These are phyloP conservation scores for Ormia ochracea DNA, from an alignment of 2,888 invertebrate species.

Conservation along the genomic window DNA sequence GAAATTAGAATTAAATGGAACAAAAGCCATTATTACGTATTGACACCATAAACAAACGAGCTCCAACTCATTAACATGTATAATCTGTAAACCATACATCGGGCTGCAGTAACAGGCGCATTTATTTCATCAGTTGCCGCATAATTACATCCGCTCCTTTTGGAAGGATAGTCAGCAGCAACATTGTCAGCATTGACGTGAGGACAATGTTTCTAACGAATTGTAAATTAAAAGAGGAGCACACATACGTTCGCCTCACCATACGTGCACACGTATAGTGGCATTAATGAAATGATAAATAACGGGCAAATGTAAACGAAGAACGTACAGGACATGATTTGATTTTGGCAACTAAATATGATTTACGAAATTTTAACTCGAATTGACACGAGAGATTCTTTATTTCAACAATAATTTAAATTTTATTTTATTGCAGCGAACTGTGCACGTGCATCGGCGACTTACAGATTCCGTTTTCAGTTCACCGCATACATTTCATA, in stretches of 20 bases:
- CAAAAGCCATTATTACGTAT: not conserved
- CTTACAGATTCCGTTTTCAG: too few relatives aligned
- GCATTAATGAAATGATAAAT: constrained; percentile 39
- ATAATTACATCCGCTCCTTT: constrained; percentile 58
- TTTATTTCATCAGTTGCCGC: constrained; percentile 56
- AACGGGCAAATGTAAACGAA: constrained; percentile 15
- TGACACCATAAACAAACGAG: constrained; percentile 10
- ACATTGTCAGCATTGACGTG: not conserved
- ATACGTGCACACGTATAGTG: not conserved
- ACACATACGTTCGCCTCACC: not conserved
- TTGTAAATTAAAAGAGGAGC: not conserved
- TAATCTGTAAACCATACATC: constrained; percentile 26
- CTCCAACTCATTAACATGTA: constrained; percentile 52
- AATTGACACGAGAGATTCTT: too few relatives aligned
- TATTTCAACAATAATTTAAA: too few relatives aligned
- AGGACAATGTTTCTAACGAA: constrained; percentile 18
- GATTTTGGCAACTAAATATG: constrained; percentile 13
- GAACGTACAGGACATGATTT: not conserved
- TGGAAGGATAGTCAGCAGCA: constrained; percentile 8
- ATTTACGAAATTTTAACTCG: too few relatives aligned
- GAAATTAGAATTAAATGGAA: not conserved
- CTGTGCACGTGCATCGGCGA: too few relatives aligned
- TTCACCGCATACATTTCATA: too few relatives aligned
- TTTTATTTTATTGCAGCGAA: too few relatives aligned
- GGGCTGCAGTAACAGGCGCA: not conserved